Evolutionary conservation across 1,140 invertebrate genomes (phyloP).

Genomic region (Psilanteris sp.): DNA sequence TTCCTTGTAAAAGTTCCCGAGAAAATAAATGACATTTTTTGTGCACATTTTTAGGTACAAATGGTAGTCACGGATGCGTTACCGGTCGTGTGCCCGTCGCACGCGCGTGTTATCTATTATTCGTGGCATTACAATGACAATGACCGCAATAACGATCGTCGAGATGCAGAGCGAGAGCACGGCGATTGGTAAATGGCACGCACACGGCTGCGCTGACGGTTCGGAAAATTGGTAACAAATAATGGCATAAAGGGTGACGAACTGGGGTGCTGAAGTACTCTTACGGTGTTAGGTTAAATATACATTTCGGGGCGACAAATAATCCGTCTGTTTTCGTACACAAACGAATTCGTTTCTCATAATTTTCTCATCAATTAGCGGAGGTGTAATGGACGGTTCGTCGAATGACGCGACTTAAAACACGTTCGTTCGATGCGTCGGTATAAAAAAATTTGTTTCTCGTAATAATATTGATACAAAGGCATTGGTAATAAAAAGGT

Average conservation of each 20-base stretch:
- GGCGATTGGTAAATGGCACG: slow-evolving; percentile 49
- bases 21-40: slow-evolving; percentile 55
- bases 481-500: too few relatives aligned
- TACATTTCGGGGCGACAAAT: slow-evolving; percentile 46
- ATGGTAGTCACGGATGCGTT: slow-evolving; percentile 60
- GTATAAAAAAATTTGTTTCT: too few relatives aligned
- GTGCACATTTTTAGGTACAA: slow-evolving; percentile 38
- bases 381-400: too few relatives aligned
- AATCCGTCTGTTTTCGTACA: slow-evolving; percentile 24
- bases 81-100: slow-evolving; percentile 68
- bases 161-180: slow-evolving; percentile 51
- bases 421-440: too few relatives aligned
- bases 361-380: slow-evolving; percentile 8
- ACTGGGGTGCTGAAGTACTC: slow-evolving; percentile 54
- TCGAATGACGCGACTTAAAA: too few relatives aligned
- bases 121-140: slow-evolving; percentile 76
- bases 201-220: slow-evolving; percentile 63
- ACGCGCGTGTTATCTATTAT: slow-evolving; percentile 71
- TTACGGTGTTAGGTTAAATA: slow-evolving; percentile 54
- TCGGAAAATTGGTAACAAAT: slow-evolving; percentile 77
- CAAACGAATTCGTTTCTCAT: slow-evolving; percentile 4
- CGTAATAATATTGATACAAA: too few relatives aligned
- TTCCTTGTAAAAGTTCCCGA: slow-evolving; percentile 40
- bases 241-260: slow-evolving; percentile 67
- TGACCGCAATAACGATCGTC: slow-evolving; percentile 73